Evolutionary conservation across 2,797 vertebrate species (phyloP).

Genomic region (Mormyrus proboscirostris): DNA sequence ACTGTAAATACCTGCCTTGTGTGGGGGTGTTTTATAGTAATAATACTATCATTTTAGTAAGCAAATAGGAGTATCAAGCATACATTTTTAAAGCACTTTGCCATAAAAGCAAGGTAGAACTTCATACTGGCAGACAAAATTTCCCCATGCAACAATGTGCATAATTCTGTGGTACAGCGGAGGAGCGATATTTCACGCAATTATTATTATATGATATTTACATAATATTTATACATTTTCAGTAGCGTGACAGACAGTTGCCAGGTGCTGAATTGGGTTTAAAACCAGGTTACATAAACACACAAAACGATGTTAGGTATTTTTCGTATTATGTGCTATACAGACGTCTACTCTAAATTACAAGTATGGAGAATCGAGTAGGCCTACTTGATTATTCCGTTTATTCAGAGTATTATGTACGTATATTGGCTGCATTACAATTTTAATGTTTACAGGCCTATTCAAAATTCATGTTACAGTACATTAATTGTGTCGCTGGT

Average conservation of each 20-base stretch:
- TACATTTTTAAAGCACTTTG: neutral
- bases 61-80: neutral
- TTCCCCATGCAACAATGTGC: neutral
- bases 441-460: neutral
- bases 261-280: neutral
- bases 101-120: neutral
- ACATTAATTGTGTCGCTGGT: neutral
- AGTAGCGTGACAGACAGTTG: neutral
- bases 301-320: neutral
- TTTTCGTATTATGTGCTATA: neutral
- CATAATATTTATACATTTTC: neutral
- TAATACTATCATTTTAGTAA: neutral
- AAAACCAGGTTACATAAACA: neutral
- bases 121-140: neutral
- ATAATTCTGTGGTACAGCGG: neutral
- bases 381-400: neutral
- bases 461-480: neutral
- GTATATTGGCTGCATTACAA: neutral
- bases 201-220: neutral
- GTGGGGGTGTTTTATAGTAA: neutral
- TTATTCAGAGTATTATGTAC: neutral
- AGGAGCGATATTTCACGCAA: neutral
- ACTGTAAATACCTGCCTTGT: neutral
- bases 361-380: neutral
- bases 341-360: neutral